These are phyloP conservation scores for Synanthedon myopaeformis DNA, from an alignment of 2,888 invertebrate genomes.

Conservation along the genomic window DNA sequence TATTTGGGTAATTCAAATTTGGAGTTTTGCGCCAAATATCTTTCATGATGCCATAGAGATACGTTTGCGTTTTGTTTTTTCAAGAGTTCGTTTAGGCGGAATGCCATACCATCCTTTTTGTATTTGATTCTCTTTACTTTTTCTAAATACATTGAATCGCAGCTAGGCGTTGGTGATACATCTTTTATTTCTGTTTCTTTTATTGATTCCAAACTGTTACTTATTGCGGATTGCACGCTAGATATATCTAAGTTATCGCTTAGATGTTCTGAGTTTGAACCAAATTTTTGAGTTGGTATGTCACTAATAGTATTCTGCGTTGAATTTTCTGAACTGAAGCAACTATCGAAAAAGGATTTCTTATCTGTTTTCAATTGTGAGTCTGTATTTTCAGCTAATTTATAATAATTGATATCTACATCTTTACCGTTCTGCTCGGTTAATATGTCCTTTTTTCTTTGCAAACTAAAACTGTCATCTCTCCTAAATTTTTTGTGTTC, in stretches of 20 bases:
- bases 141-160: slow-evolving; percentile 11
- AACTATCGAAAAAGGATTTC: slow-evolving; percentile 40
- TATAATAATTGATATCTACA: background rate
- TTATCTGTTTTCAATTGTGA: slow-evolving; percentile 28
- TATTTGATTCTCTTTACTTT: slow-evolving; percentile 38
- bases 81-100: slow-evolving; percentile 44
- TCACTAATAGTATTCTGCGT: slow-evolving; percentile 47
- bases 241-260: slow-evolving; percentile 41
- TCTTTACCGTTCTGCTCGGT: slow-evolving; percentile 1
- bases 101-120: slow-evolving; percentile 60
- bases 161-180: slow-evolving; percentile 3
- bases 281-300: slow-evolving; percentile 29
- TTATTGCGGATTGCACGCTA: slow-evolving; percentile 10
- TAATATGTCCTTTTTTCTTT: background rate
- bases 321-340: slow-evolving; percentile 38
- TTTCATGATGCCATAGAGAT: slow-evolving; percentile 68
- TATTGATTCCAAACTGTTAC: too few species aligned
- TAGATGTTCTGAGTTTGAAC: slow-evolving; percentile 14
- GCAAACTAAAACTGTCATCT: background rate
- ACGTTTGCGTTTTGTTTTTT: slow-evolving; percentile 54
- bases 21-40: slow-evolving; percentile 52
- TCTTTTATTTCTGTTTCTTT: too few species aligned
- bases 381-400: slow-evolving; percentile 4
- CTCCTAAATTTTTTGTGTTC: background rate
- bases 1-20: slow-evolving; percentile 48